A percentile compares a stretch with the other conserved stretches of the same genome.
Evolutionary conservation across 92 coral and sea anemone genomes (phyloP).

Genomic region (Chrysogorgia sp.): DNA sequence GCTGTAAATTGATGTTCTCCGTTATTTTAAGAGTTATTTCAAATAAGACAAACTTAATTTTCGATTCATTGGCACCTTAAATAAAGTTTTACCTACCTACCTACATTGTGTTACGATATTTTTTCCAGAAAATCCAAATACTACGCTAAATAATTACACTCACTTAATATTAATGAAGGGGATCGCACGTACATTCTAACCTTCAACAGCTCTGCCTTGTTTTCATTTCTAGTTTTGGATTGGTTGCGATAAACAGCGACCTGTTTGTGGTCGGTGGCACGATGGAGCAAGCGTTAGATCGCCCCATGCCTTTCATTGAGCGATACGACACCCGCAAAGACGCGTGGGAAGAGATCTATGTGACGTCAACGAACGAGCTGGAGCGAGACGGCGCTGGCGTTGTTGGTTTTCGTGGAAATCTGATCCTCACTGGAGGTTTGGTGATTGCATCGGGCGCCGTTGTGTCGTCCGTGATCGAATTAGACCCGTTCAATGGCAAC

Average conservation of each 20-base stretch:
- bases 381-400: conserved; percentile 77
- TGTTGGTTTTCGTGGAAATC: conserved; percentile 54
- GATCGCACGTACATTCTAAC: too few relatives aligned
- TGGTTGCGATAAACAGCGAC: conserved; percentile 48
- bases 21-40: too few relatives aligned
- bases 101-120: too few relatives aligned
- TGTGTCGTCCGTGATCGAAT: conserved; percentile 62
- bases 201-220: too few relatives aligned
- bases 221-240: conserved; percentile 61
- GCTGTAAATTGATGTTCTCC: too few relatives aligned
- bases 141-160: too few relatives aligned
- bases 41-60: too few relatives aligned
- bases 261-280: conserved; percentile 83
- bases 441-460: conserved; percentile 51
- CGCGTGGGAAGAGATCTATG: conserved; percentile 68
- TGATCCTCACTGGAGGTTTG: conserved; percentile 68
- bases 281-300: conserved; percentile 67
- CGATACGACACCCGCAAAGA: conserved; percentile 67
- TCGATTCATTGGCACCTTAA: too few relatives aligned
- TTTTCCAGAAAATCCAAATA: too few relatives aligned
- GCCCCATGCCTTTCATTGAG: conserved; percentile 75
- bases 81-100: too few relatives aligned
- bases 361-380: conserved; percentile 44
- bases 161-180: too few relatives aligned
- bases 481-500: conserved; percentile 36